Percentiles rank a stretch among this genome's conserved stretches.
These are phyloP conservation scores for Cynopterus sphinx DNA, from an alignment of 2,797 vertebrate genomes.

Conservation along the genomic window DNA sequence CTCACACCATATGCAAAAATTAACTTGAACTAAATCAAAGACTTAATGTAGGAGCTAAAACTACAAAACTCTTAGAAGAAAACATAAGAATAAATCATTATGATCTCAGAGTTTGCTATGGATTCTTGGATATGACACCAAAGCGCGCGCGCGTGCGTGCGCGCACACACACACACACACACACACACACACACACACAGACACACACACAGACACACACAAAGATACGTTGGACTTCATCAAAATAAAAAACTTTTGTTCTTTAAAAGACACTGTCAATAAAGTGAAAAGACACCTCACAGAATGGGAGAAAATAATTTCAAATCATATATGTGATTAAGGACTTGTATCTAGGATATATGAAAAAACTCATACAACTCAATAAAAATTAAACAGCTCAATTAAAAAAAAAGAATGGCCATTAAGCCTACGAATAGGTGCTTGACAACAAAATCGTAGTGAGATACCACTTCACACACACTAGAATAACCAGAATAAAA, in stretches of 20 bases:
- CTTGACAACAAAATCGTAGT: neutral
- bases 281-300: neutral
- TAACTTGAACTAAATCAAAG: neutral
- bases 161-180: too few species aligned
- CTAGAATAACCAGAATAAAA: neutral
- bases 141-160: too few species aligned
- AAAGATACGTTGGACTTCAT: neutral
- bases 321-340: neutral
- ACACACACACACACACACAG: too few species aligned
- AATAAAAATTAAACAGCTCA: neutral
- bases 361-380: neutral
- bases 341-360: neutral
- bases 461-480: neutral
- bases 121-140: neutral
- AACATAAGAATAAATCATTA: neutral
- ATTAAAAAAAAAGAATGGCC: neutral
- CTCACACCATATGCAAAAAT: neutral
- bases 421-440: neutral
- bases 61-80: neutral
- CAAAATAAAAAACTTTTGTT: neutral
- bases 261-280: neutral
- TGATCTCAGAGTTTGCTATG: neutral
- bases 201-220: too few species aligned
- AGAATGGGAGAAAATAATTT: neutral
- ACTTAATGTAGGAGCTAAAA: neutral